Evolutionary conservation across 2,113 vertebrate genomes (phyloP), one percentile per base, ranked within the genome.

Genomic region (Platanista minor): DNA sequence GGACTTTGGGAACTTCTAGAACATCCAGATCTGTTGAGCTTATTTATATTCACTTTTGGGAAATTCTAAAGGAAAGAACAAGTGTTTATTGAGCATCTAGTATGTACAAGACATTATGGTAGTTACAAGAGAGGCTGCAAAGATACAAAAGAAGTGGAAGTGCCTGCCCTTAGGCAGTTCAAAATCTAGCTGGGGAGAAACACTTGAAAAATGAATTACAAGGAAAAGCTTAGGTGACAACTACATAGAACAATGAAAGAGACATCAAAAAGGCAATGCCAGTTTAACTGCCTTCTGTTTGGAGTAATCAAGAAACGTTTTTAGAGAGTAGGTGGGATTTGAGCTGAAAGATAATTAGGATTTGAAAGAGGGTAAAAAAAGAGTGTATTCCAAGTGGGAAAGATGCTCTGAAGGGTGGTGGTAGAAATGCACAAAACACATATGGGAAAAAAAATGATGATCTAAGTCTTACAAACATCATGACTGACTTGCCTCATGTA

Each of bases 221-320:
- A 94, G 69, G 36, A 97, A 95, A 92, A 54, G 52, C 62, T 39
- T 92, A 39, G 84, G 43, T 84, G 80, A 90, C 87, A 85, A 61
- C 39, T 87, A 66, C 77, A 72, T 17, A 92, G 88, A 94, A 85
- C 90, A 85, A 85, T 85, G 87, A 62, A 52, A 92, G 92, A 95
- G 52, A 92, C 87, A 82, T 92, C 72, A 88, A 77, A 94, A 95
- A 88, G 80, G 72, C 75, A 91, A 87, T 81, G 29, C 84, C 77
- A 31, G 66, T 78, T 90, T 96, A 74, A 90, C 25, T 67, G 67
- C 75, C 94, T 90, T 89, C 87, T 97, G 62, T 94, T 43, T 84
- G 67, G 46, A 74, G 36, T 59, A 75, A 78, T 86, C n/a, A 78
- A 84, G 54, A 90, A 78, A 80, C 75, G 57, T 49, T 82, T 91